Evolutionary conservation across 2,797 vertebrate species (phyloP).

Genomic region (Hypotaenidia philippensis): DNA sequence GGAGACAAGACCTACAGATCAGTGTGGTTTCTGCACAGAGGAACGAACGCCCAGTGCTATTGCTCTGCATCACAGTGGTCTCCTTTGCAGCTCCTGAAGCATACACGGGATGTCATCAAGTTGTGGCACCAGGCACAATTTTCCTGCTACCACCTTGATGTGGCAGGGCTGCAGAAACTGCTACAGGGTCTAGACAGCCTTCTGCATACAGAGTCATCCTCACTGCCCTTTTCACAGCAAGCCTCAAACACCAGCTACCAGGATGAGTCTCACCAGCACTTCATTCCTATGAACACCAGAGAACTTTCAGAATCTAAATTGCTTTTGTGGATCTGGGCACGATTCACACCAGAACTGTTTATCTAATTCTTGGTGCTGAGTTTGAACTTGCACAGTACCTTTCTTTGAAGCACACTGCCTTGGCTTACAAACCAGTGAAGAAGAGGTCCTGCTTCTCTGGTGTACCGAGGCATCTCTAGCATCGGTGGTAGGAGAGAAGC

Average conservation of each 20-base stretch:
- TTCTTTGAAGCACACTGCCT: background rate
- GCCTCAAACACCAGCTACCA: background rate
- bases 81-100: background rate
- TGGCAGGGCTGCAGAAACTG: background rate
- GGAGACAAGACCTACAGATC: background rate
- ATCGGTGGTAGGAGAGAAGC: fast-evolving
- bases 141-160: background rate
- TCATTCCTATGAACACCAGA: background rate
- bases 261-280: background rate
- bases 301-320: background rate
- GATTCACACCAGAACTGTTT: background rate
- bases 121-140: background rate
- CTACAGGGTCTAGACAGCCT: background rate
- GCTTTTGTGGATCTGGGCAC: background rate
- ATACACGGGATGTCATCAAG: fast-evolving
- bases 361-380: background rate
- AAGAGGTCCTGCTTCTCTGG: background rate
- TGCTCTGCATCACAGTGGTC: background rate
- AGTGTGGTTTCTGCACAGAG: fast-evolving
- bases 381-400: background rate
- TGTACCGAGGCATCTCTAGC: fast-evolving
- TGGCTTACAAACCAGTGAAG: background rate
- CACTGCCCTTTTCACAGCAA: background rate
- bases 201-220: background rate
- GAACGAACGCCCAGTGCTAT: no score